Base-by-base conservation (phyloP, 2,888 invertebrate genomes). In the Candidula unifasciata region DNA sequence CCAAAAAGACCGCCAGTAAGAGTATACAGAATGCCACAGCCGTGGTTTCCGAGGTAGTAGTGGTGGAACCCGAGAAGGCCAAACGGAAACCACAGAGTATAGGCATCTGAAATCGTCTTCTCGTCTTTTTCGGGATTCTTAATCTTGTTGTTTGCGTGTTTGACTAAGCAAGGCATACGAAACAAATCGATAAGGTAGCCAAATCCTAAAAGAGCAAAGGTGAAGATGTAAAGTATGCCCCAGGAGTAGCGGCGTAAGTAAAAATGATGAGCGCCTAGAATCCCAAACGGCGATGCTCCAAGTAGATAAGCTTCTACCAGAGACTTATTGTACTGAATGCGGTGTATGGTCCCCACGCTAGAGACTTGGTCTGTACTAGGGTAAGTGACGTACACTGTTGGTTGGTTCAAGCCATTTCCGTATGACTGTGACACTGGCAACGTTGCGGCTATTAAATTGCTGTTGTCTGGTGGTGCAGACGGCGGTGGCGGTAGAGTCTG, bases 121-220 rank as follows among this genome's bases (percentile, higher is more conserved):
- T 85, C 86, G 82, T 89, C 88, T 76, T 86, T 82, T 24, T 87
- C 66, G 16, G 37, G 64, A 24, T 64, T 33, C 0, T 64, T 71
- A 21, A 80, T 85, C 30, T 73, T 84, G 2, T 82, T 44, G 77
- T 89, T 90, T 64, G 86, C 85, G 44, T 86, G 37, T 21, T 71
- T 73, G 24, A 90, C 90, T 6, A 90, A 85, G 68, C 87, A 89
- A 0, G 90, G 89, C 77, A 90, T 74, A 16, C 90, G 87, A 66
- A 89, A 88, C 66, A 89, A 66, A 81, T 90, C 90, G 30, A 89
- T 82, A 0, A 90, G 64, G 66, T 86, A 90, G 18, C 90, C 90
- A 33, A 80, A 83, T 6, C 90, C 90, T 8, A 85, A n/a, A 13
- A 90, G 85, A 0, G 90, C 90, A 44, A 89, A 85, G 21, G 90